Evolutionary conservation across 1,140 invertebrate species (phyloP), one percentile per base, ranked within the genome.

Genomic region (Drosophila ogumai): DNA sequence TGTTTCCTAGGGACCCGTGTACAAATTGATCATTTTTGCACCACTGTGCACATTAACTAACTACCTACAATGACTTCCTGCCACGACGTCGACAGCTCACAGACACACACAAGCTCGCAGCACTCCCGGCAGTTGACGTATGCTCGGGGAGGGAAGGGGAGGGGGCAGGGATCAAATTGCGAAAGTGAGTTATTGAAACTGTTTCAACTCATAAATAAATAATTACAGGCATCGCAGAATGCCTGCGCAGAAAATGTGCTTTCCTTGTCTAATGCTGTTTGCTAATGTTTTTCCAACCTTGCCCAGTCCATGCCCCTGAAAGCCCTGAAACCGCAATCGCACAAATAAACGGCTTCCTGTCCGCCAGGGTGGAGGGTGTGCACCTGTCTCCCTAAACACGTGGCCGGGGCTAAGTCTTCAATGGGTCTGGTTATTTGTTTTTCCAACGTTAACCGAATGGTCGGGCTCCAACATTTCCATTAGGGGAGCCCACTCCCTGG

Each of bases 131-230:
- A 69, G 79, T 81, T 85, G 82, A 86, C 75, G 59, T 86, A 55
- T 72, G 65, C 57, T 66, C 22, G 50, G 31, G 17, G 47, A 32
- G 55, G 47, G 22, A n/a, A 9, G 2, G 25, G 19, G 28, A 3
- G 25, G 19, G 28, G 17, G 46, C 32, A 28, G 61, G 17, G 36
- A 32, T 56, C 34, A 36, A 63, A 43, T 59, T 73, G 60, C 44
- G 59, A 74, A 81, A 86, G 75, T 86, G 90, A 91, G 81, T 91
- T 90, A 91, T 90, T 91, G 90, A 86, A 91, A 82, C 82, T 71
- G 81, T 88, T 91, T 86, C 68, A 91, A 84, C 90, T 91, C 75
- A 91, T 91, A 91, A 91, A 91, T 91, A 91, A 91, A 91, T 91
- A 90, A 91, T 91, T 90, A 91, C 76, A 60, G 72, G 75, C 88